Base-by-base conservation (phyloP, 2,888 invertebrate species). In the Ametastegia equiseti region DNA sequence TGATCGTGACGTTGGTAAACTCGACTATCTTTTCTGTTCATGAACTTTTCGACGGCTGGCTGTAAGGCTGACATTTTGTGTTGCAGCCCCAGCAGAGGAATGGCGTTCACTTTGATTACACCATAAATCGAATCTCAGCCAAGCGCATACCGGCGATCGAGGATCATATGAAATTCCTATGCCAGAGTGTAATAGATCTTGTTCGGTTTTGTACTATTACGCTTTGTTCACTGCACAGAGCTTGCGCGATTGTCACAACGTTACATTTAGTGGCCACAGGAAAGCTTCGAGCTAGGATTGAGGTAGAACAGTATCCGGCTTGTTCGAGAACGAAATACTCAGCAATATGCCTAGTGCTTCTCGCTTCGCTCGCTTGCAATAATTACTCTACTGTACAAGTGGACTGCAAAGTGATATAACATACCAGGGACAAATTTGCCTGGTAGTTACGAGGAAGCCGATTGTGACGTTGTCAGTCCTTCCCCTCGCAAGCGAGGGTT, bases 81-180 rank as follows among this genome's bases (percentile, higher is more conserved):
- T 47, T 7, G 30, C 19, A 71, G 27, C 47, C 47, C 47, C 71
- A 47, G 71, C 9, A 47, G 45, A 13, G 71, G 47, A 45, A 47
- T 30, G 71, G 33, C 50, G 80, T 83, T 82, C 84, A 85, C 86
- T 84, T 88, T 88, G 89, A 90, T 90, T 89, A 90, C 89, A 84
- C 89, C 88, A 89, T 90, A 90, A 90, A 90, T 90, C 89, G 89
- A 90, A 90, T 89, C 89, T 89, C 89, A 86, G 88, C 86, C 88
- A 89, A 87, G 87, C 89, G 86, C 87, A 87, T 86, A 87, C 75
- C 54, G 33, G 23, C 87, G 86, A 87, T 85, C 86, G 85, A 86
- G 87, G 87, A 89, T 90, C 89, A 90, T 89, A 90, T 90, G 90
- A 90, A 90, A 90, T 90, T 90, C 90, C 89, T 88, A 87, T 75